phyloP scores from a whole-genome alignment of 1,140 invertebrate species.

The Lordiphosa mommai region DNA sequence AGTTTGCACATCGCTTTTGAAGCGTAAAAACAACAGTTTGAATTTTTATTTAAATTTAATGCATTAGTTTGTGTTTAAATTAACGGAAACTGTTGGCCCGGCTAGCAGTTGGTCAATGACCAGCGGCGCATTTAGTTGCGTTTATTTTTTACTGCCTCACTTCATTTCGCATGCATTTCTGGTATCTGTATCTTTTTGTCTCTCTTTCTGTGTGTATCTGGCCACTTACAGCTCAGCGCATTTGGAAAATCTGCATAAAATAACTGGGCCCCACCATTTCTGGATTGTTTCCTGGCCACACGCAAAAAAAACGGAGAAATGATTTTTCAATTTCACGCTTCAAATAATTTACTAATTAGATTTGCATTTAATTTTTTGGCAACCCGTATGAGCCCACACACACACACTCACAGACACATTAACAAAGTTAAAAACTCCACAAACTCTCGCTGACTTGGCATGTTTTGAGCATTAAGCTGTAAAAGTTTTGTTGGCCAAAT shows the following conservation, averaged over 20 bases:
- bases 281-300: constrained; percentile 13
- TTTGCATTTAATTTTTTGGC: constrained; percentile 75
- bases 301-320: constrained; percentile 48
- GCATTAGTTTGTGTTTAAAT: constrained; percentile 52
- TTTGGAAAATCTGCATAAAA: constrained; percentile 64
- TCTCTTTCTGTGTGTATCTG: constrained; percentile 37
- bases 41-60: constrained; percentile 41
- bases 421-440: constrained; percentile 22
- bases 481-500: constrained; percentile 45
- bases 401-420: background rate
- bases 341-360: constrained; percentile 79
- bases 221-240: constrained; percentile 63
- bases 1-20: constrained; percentile 11
- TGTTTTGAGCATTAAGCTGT: constrained; percentile 13
- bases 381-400: constrained; percentile 32
- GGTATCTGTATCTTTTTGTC: constrained; percentile 13
- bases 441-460: constrained; percentile 60
- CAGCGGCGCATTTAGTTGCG: constrained; percentile 21
- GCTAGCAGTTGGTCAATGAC: constrained; percentile 21
- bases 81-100: constrained; percentile 31
- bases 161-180: constrained; percentile 15
- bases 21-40: constrained; percentile 36
- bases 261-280: constrained; percentile 5
- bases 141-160: constrained; percentile 10
- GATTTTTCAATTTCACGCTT: constrained; percentile 78